Conservation (phyloP, 2,888 invertebrate species). For the Rutpela maculata region DNA sequence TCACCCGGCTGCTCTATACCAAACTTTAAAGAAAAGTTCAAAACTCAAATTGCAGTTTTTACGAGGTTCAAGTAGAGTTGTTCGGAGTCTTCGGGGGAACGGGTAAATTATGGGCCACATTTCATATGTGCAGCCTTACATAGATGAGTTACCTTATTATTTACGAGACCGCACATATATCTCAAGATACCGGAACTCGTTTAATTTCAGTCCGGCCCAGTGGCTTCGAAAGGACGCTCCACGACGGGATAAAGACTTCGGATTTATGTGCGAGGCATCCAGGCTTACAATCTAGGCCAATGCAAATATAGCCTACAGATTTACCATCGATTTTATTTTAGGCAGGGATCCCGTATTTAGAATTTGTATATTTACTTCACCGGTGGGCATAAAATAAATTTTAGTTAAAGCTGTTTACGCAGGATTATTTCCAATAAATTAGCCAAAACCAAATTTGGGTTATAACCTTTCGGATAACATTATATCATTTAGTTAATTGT, state of each 20-base stretch:
- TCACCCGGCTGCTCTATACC: slow-evolving; percentile 7
- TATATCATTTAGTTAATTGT: not conserved
- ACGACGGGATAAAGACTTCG: slow-evolving; percentile 62
- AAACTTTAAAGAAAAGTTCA: slow-evolving; percentile 39
- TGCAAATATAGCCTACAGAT: slow-evolving; percentile 62
- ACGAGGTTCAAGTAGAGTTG: slow-evolving; percentile 29
- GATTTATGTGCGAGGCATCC: slow-evolving; percentile 63
- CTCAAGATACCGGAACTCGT: slow-evolving; percentile 65
- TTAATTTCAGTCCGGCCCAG: slow-evolving; percentile 65
- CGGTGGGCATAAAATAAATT: slow-evolving; percentile 2
- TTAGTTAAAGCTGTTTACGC: slow-evolving; percentile 1
- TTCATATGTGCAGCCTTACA: slow-evolving; percentile 62
- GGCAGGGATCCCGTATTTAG: slow-evolving; percentile 10
- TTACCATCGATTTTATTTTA: slow-evolving; percentile 60
- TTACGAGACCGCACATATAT: slow-evolving; percentile 63
- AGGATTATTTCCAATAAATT: not conserved
- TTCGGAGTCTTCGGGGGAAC: slow-evolving; percentile 41
- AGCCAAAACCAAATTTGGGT: not conserved
- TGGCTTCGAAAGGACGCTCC: slow-evolving; percentile 64
- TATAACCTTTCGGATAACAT: not conserved
- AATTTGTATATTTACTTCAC: slow-evolving; percentile 11
- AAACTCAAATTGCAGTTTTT: slow-evolving; percentile 47
- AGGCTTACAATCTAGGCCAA: slow-evolving; percentile 64
- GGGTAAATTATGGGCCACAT: slow-evolving; percentile 59
- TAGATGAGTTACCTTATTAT: slow-evolving; percentile 64